Base-by-base conservation (phyloP, 2,888 invertebrate species). In the Hoplodrina ambigua region DNA sequence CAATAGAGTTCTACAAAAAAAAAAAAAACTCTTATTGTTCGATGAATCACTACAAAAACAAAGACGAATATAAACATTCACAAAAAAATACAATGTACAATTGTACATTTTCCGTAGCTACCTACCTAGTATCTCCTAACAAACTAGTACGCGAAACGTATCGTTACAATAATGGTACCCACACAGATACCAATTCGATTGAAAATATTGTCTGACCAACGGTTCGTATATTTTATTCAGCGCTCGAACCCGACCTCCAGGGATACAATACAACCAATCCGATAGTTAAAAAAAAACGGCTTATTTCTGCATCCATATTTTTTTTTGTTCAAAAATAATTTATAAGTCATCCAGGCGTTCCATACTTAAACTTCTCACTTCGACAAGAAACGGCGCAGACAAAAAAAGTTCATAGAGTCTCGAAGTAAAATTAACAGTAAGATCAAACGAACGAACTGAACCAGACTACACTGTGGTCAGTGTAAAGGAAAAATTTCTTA, bases 401-500 rank as follows among this genome's bases (percentile, higher is more conserved):
- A 68, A 82, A 78, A 62, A 75, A 74, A 77, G 54, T 71, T 44
- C 69, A 65, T 69, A 69, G 52, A 75, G n/a, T 44, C 75, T 44
- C 17, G 19, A 74, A 72, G 77, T 74, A 86, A 88, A 88, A 83
- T 63, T 77, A 66, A 46, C 89, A 88, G 87, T 85, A 61, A 68
- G 69, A 57, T 75, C 72, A 86, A 80, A 73, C 66, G 70, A 81
- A 81, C 66, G 59, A 78, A 76, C 79, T 69, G 75, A 81, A 81
- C 70, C 86, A 83, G 74, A 74, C 83, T 91, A 90, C 70, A 79
- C 92, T 93, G 91, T 94, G 92, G 89, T 83, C 83, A 86, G 83
- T 89, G 88, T 90, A 89, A 88, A 89, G 89, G 90, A 93, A 94
- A 93, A 92, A 91, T 83, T 90, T 91, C 90, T 91, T 92, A 92